phyloP scores from a whole-genome alignment of 2,113 vertebrate species.

The Chlamydotis undulata region DNA sequence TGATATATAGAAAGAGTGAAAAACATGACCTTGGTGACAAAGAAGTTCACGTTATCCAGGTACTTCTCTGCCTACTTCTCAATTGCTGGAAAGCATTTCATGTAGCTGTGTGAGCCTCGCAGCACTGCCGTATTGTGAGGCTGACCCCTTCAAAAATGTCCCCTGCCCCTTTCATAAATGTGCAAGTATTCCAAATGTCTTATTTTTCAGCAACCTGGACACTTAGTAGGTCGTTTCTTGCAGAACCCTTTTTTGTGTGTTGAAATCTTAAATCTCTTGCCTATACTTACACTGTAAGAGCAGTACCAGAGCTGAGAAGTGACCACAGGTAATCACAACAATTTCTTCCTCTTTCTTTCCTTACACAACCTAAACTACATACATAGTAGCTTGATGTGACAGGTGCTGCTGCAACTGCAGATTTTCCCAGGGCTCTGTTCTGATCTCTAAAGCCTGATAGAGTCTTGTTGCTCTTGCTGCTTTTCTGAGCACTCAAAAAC shows the following conservation, averaged over 20 bases:
- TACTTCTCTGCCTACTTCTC: background rate
- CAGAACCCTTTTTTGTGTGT: background rate
- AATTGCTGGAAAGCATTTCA: background rate
- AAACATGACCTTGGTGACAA: background rate
- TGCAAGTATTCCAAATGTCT: background rate
- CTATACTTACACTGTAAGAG: background rate
- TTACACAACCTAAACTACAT: background rate
- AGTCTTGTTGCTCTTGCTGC: background rate
- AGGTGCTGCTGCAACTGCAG: background rate
- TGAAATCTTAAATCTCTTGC: background rate
- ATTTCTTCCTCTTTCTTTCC: background rate
- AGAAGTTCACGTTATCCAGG: background rate
- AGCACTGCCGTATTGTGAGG: background rate
- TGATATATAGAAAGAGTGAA: background rate
- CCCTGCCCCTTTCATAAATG: background rate
- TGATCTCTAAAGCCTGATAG: background rate
- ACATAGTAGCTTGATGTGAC: background rate
- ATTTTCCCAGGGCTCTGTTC: background rate
- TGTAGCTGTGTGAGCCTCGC: background rate
- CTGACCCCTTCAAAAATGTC: background rate
- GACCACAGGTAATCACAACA: background rate
- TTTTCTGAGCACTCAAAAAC: background rate
- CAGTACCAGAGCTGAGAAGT: background rate
- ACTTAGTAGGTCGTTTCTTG: background rate
- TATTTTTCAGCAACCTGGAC: background rate